A percentile compares a stretch with the other conserved stretches of the same genome.
phyloP scores from a whole-genome alignment of 2,113 vertebrate species.

The Cariama cristata region DNA sequence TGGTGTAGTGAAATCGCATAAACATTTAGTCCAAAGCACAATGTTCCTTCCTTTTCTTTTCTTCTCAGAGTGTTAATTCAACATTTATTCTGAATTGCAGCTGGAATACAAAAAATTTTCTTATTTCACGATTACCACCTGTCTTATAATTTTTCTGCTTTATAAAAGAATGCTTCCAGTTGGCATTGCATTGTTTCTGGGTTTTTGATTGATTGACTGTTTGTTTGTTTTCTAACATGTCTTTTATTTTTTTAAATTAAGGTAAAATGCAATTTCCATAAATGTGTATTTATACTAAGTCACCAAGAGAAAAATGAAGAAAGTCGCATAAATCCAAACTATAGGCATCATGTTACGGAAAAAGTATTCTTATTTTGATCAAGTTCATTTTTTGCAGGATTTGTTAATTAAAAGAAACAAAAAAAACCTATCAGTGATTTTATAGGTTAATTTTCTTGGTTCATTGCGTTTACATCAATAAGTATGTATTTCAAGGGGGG shows the following conservation, averaged over 20 bases:
- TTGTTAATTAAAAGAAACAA: not conserved
- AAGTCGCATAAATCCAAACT: not conserved
- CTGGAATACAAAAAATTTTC: not conserved
- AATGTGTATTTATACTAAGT: not conserved
- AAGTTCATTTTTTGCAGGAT: not conserved
- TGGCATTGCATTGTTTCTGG: not conserved
- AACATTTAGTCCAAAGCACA: not conserved
- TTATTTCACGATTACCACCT: not conserved
- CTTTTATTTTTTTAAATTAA: not conserved
- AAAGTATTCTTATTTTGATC: not conserved
- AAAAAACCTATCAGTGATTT: not conserved
- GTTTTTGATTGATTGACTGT: not conserved
- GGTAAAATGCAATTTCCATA: not conserved
- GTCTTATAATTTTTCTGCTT: not conserved
- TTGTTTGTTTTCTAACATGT: not conserved
- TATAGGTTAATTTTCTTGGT: not conserved
- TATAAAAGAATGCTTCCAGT: not conserved
- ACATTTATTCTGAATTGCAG: not conserved
- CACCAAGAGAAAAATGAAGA: not conserved
- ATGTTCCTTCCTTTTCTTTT: not conserved
- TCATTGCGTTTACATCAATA: not conserved
- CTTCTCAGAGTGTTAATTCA: not conserved
- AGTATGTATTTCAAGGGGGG: not conserved
- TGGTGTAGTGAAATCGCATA: not conserved
- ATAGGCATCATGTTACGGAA: not conserved